Base-by-base conservation (phyloP, 2,113 vertebrate genomes). In the Cavia aperea region DNA sequence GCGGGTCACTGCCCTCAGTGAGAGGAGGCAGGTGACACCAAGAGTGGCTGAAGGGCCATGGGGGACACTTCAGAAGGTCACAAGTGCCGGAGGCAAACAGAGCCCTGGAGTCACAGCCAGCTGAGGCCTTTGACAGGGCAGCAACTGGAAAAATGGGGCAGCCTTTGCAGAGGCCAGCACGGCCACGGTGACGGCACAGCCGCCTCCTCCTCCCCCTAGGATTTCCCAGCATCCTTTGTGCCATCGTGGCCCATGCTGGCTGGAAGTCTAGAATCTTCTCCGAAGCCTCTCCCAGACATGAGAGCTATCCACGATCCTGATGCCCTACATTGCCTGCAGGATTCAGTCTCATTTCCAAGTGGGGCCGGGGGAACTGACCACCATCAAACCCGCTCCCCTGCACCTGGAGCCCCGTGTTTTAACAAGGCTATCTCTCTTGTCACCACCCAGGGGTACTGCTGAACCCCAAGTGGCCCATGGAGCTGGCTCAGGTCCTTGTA, bases 321-420 rank as follows among this genome's bases (percentile, higher is more conserved):
- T 11, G 63, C 10, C n/a, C 33, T 77, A 24, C 2, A 1, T 1
- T 26, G 43, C 65, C 60, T 51, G 4, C 31, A 24, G 62, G 49
- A 18, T 33, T 49, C 2, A 13, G 0, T 63, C 77, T 58, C 26
- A 13, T 21, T 63, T 65, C 31, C 7, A 0, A 39, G 58, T 0
- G 1, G 51, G 75, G 49, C 79, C 23, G 11, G n/a, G 21, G 68
- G 46, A 13, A 36, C 86, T 2, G 49, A 70, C 5, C 8, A 16
- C 16, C 73, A 2, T 2, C 21, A 0, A 0, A 0, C 46, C 68
- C 2, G 4, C 77, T 54, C 49, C 49, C 49, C 77, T 0, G 2
- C 15, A 36, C 29, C 43, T 49, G 15, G 84, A 36, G 63, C 70
- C 54, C 79, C 18, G 16, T 1, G 1, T 0, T 2, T 26, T 23